Evolutionary conservation across 1,140 invertebrate species (phyloP).

Genomic region (Berghia stephanieae): DNA sequence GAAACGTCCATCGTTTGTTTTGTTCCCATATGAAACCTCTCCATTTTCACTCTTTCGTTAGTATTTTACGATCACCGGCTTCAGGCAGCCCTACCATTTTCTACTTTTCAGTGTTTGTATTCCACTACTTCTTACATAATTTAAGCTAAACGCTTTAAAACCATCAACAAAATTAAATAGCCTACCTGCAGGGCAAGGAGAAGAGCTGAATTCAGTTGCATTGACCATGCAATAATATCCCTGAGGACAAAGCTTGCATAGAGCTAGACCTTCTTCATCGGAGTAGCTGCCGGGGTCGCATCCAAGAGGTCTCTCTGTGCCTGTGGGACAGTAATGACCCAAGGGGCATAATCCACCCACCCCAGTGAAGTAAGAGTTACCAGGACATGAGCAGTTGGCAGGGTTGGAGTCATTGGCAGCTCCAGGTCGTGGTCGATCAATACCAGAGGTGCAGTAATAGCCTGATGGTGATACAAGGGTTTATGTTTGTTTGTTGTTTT

Average conservation of each 20-base stretch:
- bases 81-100: no score
- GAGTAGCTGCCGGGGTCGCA: conserved; percentile 57
- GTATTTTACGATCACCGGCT: no score
- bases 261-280: conserved; percentile 46
- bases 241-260: conserved; percentile 50
- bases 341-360: conserved; percentile 59
- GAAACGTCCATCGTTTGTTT: no score
- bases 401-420: conserved; percentile 43
- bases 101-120: neutral
- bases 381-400: conserved; percentile 51
- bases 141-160: no score
- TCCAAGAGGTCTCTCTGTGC: conserved; percentile 40
- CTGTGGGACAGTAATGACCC: conserved; percentile 59
- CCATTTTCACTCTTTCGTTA: no score
- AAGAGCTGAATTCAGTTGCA: conserved; percentile 42
- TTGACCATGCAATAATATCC: conserved; percentile 57
- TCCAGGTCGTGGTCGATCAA: conserved; percentile 54
- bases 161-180: neutral
- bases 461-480: conserved; percentile 44
- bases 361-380: conserved; percentile 47
- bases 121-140: no score
- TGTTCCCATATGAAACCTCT: no score
- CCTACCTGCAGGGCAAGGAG: conserved; percentile 53
- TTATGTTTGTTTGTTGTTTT: no score
- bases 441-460: conserved; percentile 59